A percentile compares a stretch with the other conserved stretches of the same genome.
These are phyloP conservation scores for Prosopocoilus inquinatus DNA, from an alignment of 2,888 invertebrate species.

Conservation along the genomic window DNA sequence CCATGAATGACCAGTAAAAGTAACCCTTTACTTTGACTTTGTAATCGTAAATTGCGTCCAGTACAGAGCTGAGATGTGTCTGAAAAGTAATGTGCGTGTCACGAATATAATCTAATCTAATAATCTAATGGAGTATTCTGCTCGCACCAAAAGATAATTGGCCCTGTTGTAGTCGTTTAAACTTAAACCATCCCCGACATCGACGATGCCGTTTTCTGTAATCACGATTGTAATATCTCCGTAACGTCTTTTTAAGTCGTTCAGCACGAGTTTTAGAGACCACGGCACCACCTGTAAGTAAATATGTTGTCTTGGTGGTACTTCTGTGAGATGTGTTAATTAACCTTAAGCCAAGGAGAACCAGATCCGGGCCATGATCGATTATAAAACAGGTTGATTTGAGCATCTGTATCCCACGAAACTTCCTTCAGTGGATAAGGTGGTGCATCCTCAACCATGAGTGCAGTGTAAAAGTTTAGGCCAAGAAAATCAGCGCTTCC, in stretches of 20 bases:
- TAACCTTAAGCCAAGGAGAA: conserved; percentile 12
- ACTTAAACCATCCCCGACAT: conserved; percentile 1
- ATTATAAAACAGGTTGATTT: conserved; percentile 6
- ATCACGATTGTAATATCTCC: conserved; percentile 12
- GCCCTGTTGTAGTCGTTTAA: conserved; percentile 10
- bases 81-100: conserved; percentile 3
- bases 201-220: conserved; percentile 16
- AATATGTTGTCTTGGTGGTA: neutral
- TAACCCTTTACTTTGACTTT: conserved; percentile 62
- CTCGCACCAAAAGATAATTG: conserved; percentile 11
- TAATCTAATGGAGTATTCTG: neutral
- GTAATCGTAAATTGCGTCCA: conserved; percentile 54
- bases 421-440: neutral
- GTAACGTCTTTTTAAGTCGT: conserved; percentile 7
- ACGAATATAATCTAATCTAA: neutral
- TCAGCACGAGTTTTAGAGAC: conserved; percentile 7
- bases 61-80: conserved; percentile 49
- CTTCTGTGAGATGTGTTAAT: neutral
- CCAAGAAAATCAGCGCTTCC: conserved; percentile 69
- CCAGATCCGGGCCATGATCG: conserved; percentile 44
- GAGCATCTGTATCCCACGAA: conserved; percentile 7
- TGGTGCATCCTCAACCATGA: neutral
- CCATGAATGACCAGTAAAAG: conserved; percentile 72
- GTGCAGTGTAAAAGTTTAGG: conserved; percentile 67
- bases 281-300: conserved; percentile 4